phyloP scores from a whole-genome alignment of 2,888 invertebrate genomes.

The Tetragonula carbonaria region DNA sequence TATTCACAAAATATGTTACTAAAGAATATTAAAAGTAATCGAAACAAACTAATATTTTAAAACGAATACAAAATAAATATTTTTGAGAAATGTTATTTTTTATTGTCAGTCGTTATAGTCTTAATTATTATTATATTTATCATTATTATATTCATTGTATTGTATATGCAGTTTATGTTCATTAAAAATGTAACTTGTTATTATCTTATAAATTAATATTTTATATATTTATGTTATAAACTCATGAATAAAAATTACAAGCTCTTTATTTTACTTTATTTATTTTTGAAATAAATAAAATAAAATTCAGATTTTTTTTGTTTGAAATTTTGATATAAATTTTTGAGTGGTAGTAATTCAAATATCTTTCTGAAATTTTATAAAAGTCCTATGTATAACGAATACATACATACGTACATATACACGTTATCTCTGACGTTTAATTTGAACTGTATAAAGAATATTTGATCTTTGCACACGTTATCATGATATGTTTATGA shows the following conservation, averaged over 20 bases:
- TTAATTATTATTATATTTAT: not conserved
- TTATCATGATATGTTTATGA: conserved; percentile 58
- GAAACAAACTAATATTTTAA: not conserved
- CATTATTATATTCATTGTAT: not conserved
- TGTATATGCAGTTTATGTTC: not conserved
- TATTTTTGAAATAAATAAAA: not conserved
- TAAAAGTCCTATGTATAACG: not conserved
- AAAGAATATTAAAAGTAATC: not conserved
- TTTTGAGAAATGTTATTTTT: not conserved
- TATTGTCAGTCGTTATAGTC: not conserved
- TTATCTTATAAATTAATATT: not conserved
- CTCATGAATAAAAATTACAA: not conserved
- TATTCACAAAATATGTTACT: not conserved
- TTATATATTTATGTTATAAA: not conserved
- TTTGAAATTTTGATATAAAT: not conserved
- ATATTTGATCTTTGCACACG: conserved; percentile 45
- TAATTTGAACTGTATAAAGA: conserved; percentile 24
- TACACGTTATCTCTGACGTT: conserved; percentile 42
- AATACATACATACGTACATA: not conserved
- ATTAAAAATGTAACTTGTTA: not conserved
- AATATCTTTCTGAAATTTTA: conserved; percentile 12
- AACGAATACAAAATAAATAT: not conserved
- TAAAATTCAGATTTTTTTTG: not conserved
- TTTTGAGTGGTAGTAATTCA: not conserved
- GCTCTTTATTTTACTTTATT: not conserved